A percentile compares a stretch with the other conserved stretches of the same genome.
Conservation (phyloP, 1,140 invertebrate species). For the fruit fly (Drosophila melanogaster) region DNA sequence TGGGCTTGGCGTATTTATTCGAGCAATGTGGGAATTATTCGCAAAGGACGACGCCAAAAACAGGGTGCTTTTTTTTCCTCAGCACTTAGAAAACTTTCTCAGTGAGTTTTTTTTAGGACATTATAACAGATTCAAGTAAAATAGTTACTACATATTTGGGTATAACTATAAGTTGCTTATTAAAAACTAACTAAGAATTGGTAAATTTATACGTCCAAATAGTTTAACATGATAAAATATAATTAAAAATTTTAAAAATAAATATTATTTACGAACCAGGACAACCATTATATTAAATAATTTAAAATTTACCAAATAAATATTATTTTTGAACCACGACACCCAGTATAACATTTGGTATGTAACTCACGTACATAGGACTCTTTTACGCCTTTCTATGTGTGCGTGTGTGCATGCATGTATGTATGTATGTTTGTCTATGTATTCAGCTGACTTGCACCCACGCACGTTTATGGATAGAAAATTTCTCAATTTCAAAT, state of each 20-base stretch:
- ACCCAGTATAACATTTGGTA: constrained; percentile 40
- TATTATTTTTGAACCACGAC: neutral
- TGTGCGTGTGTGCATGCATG: neutral
- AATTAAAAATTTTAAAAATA: no score
- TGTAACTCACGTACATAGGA: constrained; percentile 31
- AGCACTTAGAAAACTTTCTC: no score
- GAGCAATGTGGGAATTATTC: constrained; percentile 67
- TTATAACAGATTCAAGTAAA: no score
- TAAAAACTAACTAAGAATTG: no score
- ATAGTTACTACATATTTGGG: no score
- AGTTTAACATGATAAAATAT: no score
- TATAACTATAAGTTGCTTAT: no score
- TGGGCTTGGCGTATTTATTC: constrained; percentile 69
- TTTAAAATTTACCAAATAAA: no score
- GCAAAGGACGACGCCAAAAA: constrained; percentile 29
- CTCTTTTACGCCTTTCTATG: constrained; percentile 7
- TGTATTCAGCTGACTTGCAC: constrained; percentile 28
- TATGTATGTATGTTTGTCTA: neutral
- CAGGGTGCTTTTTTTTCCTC: constrained; percentile 30
- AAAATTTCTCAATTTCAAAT: constrained; percentile 75
- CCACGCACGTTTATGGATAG: constrained; percentile 39
- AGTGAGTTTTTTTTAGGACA: no score
- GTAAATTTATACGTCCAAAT: no score
- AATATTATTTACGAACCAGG: no score
- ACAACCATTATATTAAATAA: no score